phyloP scores from a whole-genome alignment of 2,113 vertebrate genomes.

The Aviceda subcristata region DNA sequence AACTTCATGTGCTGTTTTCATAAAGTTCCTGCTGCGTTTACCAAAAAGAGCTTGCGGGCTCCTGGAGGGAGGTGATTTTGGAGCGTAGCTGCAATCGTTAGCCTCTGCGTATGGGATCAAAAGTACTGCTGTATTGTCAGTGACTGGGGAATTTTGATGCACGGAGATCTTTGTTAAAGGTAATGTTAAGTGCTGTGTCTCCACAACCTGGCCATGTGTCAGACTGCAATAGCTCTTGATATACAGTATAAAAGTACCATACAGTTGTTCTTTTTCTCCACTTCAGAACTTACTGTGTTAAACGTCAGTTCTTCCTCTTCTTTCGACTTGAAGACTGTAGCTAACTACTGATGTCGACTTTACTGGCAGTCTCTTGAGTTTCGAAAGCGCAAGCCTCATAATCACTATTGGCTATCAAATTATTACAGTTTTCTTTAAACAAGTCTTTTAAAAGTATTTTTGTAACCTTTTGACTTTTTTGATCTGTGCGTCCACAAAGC shows the following conservation, averaged over 20 bases:
- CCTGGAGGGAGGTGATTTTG: not conserved
- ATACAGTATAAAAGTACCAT: not conserved
- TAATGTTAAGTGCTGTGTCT: not conserved
- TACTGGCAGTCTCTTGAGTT: not conserved
- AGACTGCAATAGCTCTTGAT: not conserved
- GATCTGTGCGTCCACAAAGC: not conserved
- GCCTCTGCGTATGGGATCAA: not conserved
- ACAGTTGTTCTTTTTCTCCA: not conserved
- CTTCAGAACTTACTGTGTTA: not conserved
- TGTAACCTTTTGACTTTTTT: not conserved
- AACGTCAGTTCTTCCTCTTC: not conserved
- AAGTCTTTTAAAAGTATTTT: not conserved
- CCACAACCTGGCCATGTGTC: not conserved
- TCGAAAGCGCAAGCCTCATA: not conserved
- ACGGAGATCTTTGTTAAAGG: rapidly evolving
- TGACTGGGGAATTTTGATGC: rapidly evolving
- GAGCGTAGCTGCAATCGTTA: not conserved
- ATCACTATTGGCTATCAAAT: not conserved
- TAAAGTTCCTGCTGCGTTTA: not conserved
- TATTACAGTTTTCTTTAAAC: not conserved
- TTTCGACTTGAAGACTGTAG: not conserved
- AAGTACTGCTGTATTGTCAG: not conserved
- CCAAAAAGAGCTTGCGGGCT: not conserved
- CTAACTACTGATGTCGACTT: not conserved
- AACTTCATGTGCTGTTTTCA: not conserved